These are phyloP conservation scores for Gymnothorax javanicus DNA, from an alignment of 2,797 vertebrate species.

Conservation along the genomic window DNA sequence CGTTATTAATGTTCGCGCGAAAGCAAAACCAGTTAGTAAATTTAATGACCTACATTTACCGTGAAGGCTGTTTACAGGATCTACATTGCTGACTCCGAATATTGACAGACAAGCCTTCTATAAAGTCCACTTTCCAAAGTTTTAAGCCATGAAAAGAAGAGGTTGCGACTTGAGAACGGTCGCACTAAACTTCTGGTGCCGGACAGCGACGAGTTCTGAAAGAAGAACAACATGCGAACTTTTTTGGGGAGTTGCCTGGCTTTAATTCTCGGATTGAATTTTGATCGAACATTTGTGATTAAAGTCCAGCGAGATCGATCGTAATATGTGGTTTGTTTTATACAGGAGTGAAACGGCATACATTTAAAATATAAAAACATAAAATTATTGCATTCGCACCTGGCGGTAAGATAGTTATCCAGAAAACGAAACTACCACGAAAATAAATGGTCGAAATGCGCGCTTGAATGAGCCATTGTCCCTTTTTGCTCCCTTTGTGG, in stretches of 20 bases:
- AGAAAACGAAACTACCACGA: not conserved
- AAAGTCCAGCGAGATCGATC: too few species aligned
- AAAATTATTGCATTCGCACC: not conserved
- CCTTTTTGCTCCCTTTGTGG: too few species aligned
- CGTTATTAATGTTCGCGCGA: not conserved
- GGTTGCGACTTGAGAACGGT: not conserved
- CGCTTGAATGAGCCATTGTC: too few species aligned
- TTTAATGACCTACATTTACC: conserved; percentile 37
- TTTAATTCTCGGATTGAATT: not conserved
- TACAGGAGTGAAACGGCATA: not conserved
- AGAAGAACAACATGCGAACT: not conserved
- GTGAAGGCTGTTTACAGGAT: conserved; percentile 10
- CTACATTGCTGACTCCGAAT: not conserved
- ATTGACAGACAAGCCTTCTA: conserved; percentile 12
- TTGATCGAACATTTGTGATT: not conserved
- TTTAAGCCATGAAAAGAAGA: conserved; percentile 36
- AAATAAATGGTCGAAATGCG: not conserved
- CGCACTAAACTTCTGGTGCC: conserved; percentile 42
- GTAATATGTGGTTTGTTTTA: not conserved
- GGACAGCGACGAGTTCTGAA: conserved; percentile 45
- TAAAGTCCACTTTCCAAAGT: conserved; percentile 40
- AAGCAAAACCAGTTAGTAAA: not conserved
- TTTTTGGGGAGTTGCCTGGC: not conserved
- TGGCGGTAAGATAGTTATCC: not conserved
- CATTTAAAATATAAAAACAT: not conserved